phyloP scores from a whole-genome alignment of 2,888 invertebrate species.

The Spodoptera exigua region DNA sequence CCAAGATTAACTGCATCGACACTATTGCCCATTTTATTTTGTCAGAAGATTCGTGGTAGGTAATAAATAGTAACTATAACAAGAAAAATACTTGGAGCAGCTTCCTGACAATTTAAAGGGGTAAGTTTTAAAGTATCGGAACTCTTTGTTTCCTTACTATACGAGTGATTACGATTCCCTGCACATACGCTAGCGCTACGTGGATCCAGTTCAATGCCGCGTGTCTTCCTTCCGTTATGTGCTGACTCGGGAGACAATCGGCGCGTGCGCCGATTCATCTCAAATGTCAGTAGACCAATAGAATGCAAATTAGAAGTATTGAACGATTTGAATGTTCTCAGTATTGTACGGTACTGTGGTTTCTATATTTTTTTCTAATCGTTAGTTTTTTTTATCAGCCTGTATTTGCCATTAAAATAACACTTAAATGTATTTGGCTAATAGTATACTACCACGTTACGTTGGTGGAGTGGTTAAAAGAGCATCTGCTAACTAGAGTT shows the following conservation, averaged over 20 bases:
- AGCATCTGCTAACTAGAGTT: no score
- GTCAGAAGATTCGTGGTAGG: not conserved
- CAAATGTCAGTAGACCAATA: constrained; percentile 71
- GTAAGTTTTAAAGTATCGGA: constrained; percentile 34
- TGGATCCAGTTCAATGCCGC: constrained; percentile 66
- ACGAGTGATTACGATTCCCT: constrained; percentile 64
- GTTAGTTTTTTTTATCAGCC: no score
- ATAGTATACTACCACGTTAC: no score
- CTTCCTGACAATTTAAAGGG: constrained; percentile 27
- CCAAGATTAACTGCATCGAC: no score
- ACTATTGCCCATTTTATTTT: no score
- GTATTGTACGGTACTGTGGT: constrained; percentile 45
- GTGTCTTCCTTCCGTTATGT: constrained; percentile 83
- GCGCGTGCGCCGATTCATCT: constrained; percentile 60
- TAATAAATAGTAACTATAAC: not conserved
- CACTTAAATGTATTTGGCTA: no score
- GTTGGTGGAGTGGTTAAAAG: no score
- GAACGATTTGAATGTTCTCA: constrained; percentile 12
- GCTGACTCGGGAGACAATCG: constrained; percentile 55
- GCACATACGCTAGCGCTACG: constrained; percentile 60
- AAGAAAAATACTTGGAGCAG: not conserved
- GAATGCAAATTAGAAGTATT: constrained; percentile 58
- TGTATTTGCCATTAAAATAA: no score
- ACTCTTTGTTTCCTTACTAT: constrained; percentile 45
- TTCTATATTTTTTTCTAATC: not conserved